phyloP scores from a whole-genome alignment of 2,888 invertebrate species.

The Matsumyia berberina region DNA sequence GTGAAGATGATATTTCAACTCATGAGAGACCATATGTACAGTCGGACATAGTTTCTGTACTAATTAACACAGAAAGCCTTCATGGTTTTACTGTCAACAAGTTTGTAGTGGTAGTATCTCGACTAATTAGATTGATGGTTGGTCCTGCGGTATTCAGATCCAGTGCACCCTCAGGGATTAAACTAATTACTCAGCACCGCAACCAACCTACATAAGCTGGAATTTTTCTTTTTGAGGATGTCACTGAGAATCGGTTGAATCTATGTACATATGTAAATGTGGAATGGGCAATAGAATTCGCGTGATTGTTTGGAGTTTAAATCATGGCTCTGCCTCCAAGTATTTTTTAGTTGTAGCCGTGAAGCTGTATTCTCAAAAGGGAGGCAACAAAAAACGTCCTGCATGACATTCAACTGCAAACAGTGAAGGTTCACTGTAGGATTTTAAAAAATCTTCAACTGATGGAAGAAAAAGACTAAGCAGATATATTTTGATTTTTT shows the following conservation, averaged over 20 bases:
- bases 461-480: too few species aligned
- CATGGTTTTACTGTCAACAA: neutral
- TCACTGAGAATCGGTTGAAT: conserved; percentile 10
- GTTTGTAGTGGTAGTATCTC: conserved; percentile 22
- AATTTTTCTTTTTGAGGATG: conserved; percentile 1
- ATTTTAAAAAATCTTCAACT: neutral
- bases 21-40: conserved; percentile 23
- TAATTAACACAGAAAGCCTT: conserved; percentile 50
- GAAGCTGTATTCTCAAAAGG: conserved; percentile 35
- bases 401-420: too few species aligned
- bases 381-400: neutral
- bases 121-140: conserved; percentile 34
- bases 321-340: neutral
- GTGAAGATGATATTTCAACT: conserved; percentile 16
- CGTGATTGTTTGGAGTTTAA: conserved; percentile 26
- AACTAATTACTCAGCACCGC: conserved; percentile 39
- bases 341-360: conserved; percentile 37
- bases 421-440: neutral
- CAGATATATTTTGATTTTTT: too few species aligned
- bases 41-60: conserved; percentile 14
- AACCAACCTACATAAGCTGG: neutral
- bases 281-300: conserved; percentile 32
- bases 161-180: conserved; percentile 24
- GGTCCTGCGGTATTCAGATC: conserved; percentile 27
- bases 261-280: too few species aligned